Conservation (phyloP, 1,140 invertebrate genomes). For the Philaenus spumarius region DNA sequence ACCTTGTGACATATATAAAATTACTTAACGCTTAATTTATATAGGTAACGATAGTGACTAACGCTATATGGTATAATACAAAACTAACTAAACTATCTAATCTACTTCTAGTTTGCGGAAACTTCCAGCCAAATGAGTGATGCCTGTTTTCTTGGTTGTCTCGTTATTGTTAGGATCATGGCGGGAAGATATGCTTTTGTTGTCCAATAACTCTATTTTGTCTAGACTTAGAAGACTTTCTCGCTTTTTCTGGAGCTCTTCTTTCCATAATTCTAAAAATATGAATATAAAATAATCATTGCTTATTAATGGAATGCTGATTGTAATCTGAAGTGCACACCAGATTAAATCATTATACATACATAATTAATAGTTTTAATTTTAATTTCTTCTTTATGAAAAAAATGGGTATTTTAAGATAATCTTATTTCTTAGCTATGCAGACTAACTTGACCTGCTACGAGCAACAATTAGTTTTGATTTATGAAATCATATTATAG, state of each 20-base stretch:
- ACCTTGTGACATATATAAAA: no score
- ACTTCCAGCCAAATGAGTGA: slow-evolving; percentile 52
- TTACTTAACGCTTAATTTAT: no score
- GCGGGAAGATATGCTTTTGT: slow-evolving; percentile 27
- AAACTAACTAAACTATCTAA: slow-evolving; percentile 36
- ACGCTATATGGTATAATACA: no score
- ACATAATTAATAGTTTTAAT: not conserved
- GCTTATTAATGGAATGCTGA: not conserved
- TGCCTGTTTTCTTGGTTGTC: slow-evolving; percentile 10
- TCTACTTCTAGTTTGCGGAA: slow-evolving; percentile 78
- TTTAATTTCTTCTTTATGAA: not conserved
- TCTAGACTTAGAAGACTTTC: slow-evolving; percentile 63
- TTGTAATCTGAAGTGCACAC: not conserved
- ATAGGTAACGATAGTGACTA: no score
- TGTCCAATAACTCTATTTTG: slow-evolving; percentile 52
- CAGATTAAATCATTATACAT: not conserved
- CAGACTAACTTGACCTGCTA: no score
- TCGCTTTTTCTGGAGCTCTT: slow-evolving; percentile 52
- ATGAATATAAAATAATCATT: no score
- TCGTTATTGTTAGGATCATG: slow-evolving; percentile 17
- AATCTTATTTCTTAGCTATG: not conserved
- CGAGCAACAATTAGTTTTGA: no score
- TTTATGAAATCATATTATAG: no score
- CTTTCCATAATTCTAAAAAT: slow-evolving; percentile 53
- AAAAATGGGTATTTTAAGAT: not conserved